These are phyloP conservation scores for Zingel zingel DNA, from an alignment of 2,113 vertebrate genomes.

Conservation along the genomic window DNA sequence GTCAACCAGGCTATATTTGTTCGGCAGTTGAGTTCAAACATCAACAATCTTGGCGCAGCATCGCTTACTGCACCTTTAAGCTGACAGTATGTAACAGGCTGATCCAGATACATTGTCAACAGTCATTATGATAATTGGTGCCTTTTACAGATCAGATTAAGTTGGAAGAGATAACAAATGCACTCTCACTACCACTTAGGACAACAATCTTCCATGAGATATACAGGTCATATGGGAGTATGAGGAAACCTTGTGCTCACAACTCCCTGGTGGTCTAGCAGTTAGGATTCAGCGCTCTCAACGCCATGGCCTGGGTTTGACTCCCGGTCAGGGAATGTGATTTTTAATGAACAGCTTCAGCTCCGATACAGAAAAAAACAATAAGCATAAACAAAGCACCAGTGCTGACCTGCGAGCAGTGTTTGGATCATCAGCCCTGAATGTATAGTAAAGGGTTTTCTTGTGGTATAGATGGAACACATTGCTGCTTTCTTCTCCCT, in stretches of 20 bases:
- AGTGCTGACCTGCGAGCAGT: constrained; percentile 90
- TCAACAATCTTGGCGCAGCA: too few species aligned
- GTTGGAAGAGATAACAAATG: constrained; percentile 2
- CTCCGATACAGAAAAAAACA: too few species aligned
- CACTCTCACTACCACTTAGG: neutral
- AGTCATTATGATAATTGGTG: constrained; percentile 2
- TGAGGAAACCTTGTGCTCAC: too few species aligned
- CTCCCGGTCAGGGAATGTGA: constrained; percentile 66
- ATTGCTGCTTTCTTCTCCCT: constrained; percentile 85
- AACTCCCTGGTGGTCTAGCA: constrained; percentile 76
- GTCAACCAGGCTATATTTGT: too few species aligned
- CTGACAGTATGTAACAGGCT: too few species aligned
- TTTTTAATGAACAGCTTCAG: neutral
- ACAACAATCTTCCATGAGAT: neutral
- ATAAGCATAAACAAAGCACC: too few species aligned
- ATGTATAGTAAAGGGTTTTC: constrained; percentile 94
- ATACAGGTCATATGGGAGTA: neutral
- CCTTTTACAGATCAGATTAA: constrained; percentile 7
- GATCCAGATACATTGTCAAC: neutral
- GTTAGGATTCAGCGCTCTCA: constrained; percentile 75
- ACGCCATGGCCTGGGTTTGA: constrained; percentile 70
- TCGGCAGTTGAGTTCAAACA: too few species aligned
- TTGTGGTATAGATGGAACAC: constrained; percentile 97
- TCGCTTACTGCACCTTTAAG: too few species aligned
- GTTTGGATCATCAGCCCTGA: constrained; percentile 90